Evolutionary conservation across 2,797 vertebrate genomes (phyloP).

Genomic region (Gila robusta): DNA sequence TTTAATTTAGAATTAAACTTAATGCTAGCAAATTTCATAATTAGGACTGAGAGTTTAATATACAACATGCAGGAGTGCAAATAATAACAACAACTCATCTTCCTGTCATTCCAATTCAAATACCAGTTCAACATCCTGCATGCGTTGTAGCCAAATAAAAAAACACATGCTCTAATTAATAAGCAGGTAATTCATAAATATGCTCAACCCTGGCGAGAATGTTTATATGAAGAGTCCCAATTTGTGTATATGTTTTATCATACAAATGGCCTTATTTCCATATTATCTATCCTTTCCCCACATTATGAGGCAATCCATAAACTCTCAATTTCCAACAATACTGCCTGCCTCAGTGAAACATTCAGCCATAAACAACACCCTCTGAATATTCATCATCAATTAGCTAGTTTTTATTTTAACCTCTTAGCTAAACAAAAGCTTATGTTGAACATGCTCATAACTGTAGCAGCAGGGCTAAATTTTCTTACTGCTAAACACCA

Average conservation of each 20-base stretch:
- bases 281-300: background rate
- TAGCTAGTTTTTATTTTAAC: conserved; percentile 27
- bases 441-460: conserved; percentile 32
- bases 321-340: background rate
- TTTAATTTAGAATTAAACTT: background rate
- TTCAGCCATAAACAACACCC: conserved; percentile 15
- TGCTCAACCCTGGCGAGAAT: background rate
- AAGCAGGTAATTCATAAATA: conserved; percentile 10
- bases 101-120: background rate
- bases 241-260: background rate
- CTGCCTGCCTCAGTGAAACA: conserved; percentile 2
- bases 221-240: background rate
- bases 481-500: background rate
- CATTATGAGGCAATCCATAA: conserved; percentile 10
- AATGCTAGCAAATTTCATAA: background rate
- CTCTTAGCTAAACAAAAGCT: conserved; percentile 18
- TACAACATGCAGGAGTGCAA: too few relatives aligned
- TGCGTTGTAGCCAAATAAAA: background rate
- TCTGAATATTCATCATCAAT: conserved; percentile 45
- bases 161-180: background rate
- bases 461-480: background rate
- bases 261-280: conserved; percentile 45
- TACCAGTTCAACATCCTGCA: background rate
- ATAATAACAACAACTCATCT: too few relatives aligned
- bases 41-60: background rate